Evolutionary conservation across 2,888 invertebrate species (phyloP).

Genomic region (Latheticus oryzae): DNA sequence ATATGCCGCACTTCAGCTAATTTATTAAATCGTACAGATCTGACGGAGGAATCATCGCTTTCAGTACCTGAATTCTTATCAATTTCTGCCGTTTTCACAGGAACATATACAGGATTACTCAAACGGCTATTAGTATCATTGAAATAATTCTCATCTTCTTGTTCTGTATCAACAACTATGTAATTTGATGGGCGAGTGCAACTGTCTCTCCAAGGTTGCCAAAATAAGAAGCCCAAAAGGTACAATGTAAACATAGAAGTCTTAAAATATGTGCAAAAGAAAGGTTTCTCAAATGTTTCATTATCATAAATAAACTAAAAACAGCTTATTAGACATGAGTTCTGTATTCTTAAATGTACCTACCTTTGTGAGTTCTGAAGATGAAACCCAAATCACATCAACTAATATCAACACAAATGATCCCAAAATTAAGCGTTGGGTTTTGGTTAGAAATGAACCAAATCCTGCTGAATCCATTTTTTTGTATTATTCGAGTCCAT

Average conservation of each 20-base stretch:
- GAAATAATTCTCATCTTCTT: constrained; percentile 84
- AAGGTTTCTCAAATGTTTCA: constrained; percentile 91
- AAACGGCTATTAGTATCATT: constrained; percentile 68
- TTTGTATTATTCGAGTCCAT: constrained; percentile 25
- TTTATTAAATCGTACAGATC: constrained; percentile 87
- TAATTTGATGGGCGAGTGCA: constrained; percentile 75
- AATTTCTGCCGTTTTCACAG: constrained; percentile 76
- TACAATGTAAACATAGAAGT: constrained; percentile 95
- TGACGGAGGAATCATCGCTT: constrained; percentile 86
- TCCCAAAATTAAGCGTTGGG: constrained; percentile 84
- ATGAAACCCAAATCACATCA: constrained; percentile 95
- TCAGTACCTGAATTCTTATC: constrained; percentile 78
- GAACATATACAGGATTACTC: constrained; percentile 93
- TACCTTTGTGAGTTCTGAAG: constrained; percentile 94
- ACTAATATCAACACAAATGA: constrained; percentile 88
- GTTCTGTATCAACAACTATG: constrained; percentile 80
- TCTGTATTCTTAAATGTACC: constrained; percentile 10
- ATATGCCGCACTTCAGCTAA: constrained; percentile 90
- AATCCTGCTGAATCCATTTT: constrained; percentile 57
- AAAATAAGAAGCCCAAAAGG: constrained; percentile 87
- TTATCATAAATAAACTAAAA: constrained; percentile 87
- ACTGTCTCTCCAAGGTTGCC: constrained; percentile 90
- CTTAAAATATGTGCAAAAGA: constrained; percentile 95
- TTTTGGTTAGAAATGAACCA: constrained; percentile 70
- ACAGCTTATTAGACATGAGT: constrained; percentile 18